These are phyloP conservation scores for Poeciliopsis infans DNA, from an alignment of 2,797 vertebrate genomes.

Conservation along the genomic window DNA sequence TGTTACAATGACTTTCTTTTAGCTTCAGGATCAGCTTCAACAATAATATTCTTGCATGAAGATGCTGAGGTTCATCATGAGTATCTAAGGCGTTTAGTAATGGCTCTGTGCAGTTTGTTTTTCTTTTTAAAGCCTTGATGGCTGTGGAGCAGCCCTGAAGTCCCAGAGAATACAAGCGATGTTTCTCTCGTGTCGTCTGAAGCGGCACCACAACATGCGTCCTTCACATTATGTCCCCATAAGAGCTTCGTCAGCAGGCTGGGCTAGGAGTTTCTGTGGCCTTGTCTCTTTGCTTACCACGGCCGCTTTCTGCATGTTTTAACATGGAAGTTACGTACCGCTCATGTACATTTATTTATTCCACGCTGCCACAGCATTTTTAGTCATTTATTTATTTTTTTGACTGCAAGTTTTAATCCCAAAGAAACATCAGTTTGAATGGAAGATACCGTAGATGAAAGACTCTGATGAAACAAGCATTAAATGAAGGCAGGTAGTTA, in stretches of 20 bases:
- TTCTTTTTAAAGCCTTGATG: background rate
- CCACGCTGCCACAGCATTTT: background rate
- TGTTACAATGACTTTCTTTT: too few species aligned
- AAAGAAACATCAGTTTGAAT: background rate
- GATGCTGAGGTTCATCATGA: too few species aligned
- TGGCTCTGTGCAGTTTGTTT: background rate
- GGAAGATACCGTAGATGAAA: background rate
- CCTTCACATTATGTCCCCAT: background rate
- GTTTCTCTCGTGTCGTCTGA: constrained; percentile 14
- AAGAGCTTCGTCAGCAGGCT: constrained; percentile 33
- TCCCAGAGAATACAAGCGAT: constrained; percentile 14
- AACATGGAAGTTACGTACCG: background rate
- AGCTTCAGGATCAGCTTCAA: background rate
- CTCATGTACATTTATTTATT: constrained; percentile 1
- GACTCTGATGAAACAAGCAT: background rate
- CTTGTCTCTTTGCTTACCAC: background rate
- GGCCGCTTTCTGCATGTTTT: constrained; percentile 5
- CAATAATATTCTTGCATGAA: background rate
- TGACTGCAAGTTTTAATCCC: background rate
- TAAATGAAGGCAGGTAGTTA: background rate
- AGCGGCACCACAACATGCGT: constrained; percentile 1
- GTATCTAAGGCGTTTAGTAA: background rate
- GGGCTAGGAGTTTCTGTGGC: constrained; percentile 3
- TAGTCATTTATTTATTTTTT: background rate
- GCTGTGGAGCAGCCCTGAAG: constrained; percentile 9